phyloP scores from a whole-genome alignment of 2,888 invertebrate species.

The Erebia epiphron region DNA sequence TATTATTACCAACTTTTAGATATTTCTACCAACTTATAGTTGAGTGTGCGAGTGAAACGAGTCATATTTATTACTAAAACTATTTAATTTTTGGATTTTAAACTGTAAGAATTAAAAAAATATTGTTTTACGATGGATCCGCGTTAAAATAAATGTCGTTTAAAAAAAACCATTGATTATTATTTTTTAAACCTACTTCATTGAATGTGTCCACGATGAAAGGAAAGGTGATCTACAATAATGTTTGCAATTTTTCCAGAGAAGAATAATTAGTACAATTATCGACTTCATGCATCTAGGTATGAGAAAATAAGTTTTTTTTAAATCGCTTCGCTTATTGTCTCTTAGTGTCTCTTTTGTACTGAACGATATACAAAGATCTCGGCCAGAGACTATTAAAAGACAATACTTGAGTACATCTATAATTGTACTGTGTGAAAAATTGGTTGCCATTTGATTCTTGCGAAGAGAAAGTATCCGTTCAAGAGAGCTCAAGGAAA shows the following conservation, averaged over 20 bases:
- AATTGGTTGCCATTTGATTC: constrained; percentile 19
- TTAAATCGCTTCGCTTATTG: constrained; percentile 10
- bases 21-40: constrained; percentile 45
- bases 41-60: constrained; percentile 60
- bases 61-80: constrained; percentile 52
- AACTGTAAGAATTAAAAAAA: constrained; percentile 37
- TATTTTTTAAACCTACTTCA: constrained; percentile 13
- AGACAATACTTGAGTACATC: constrained; percentile 29
- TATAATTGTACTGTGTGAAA: constrained; percentile 33
- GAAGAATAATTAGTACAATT: neutral
- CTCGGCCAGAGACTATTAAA: constrained; percentile 21
- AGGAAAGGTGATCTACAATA: neutral
- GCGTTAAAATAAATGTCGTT: constrained; percentile 50
- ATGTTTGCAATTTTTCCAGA: constrained; percentile 4
- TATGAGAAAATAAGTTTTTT: constrained; percentile 6
- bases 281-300: neutral
- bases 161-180: constrained; percentile 18
- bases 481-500: constrained; percentile 12
- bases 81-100: constrained; percentile 53
- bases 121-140: constrained; percentile 62
- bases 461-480: constrained; percentile 23
- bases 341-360: constrained; percentile 34
- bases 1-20: constrained; percentile 35
- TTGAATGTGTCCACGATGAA: neutral
- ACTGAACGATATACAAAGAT: constrained; percentile 21